Evolutionary conservation across 2,113 vertebrate genomes (phyloP), one percentile per base, ranked within the genome.

Genomic region (Nettapus auritus): DNA sequence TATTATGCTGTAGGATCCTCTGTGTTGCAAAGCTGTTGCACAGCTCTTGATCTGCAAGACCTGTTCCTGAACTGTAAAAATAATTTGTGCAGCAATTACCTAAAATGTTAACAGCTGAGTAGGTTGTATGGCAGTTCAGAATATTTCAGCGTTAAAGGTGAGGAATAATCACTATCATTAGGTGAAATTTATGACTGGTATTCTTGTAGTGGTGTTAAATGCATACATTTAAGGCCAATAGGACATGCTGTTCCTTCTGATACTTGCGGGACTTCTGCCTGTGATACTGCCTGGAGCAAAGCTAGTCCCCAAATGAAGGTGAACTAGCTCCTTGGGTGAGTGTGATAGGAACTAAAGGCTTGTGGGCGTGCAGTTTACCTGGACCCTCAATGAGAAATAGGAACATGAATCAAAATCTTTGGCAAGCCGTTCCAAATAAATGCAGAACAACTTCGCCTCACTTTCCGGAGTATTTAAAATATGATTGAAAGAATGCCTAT

Each of bases 101-200:
- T 89, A 50, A 96, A 95, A 91, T 80, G 53, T 87, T 94, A 96
- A 79, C 64, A 93, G 56, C 75, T 90, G 67, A 89, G 89, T 90
- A 94, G 89, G 78, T 91, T 96, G 94, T 74, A 55, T 94, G 55
- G 60, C 38, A 92, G 76, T 91, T 91, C 34, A 50, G 62, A 80
- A 59, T 89, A 76, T 89, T 95, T 92, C 62, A 80, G 40, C 4
- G 0, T 76, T 86, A 71, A 90, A 90, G 67, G 85, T 80, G 75
- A 85, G 76, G 8, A 25, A 62, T 89, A 60, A 90, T 95, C 73
- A 18, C 67, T 86, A 46, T 53, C 36, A 75, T 71, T 84, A 62
- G 25, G 50, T 81, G 55, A 57, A 52, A 77, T 70, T 42, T 79
- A 40, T 56, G 59, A 8, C 36, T 68, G 26, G n/a, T 42, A 11